phyloP scores from a whole-genome alignment of 2,797 vertebrate species.

The Esox masquinongy region DNA sequence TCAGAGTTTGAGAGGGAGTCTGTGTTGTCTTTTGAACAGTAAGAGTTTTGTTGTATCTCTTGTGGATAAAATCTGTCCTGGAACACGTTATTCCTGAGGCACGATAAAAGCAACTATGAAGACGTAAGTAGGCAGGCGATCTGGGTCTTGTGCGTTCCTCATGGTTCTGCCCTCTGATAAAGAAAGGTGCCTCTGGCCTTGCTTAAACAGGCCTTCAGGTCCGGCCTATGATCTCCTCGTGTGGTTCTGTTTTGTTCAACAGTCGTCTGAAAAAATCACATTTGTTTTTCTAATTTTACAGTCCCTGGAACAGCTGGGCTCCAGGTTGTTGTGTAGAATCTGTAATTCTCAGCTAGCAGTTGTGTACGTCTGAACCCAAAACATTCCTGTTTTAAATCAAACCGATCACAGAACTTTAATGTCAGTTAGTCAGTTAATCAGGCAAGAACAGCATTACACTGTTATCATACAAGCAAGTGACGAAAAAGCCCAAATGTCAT shows the following conservation, averaged over 20 bases:
- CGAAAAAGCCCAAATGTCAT: conserved; percentile 6
- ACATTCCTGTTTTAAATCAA: not conserved
- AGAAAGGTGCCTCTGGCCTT: conserved; percentile 54
- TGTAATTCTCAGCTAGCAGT: not conserved
- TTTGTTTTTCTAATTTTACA: not conserved
- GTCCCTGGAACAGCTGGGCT: not conserved
- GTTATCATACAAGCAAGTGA: not conserved
- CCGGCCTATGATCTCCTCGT: conserved; percentile 18
- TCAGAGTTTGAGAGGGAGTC: conserved; percentile 43
- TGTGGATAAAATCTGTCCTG: conserved; percentile 60
- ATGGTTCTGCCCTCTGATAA: conserved; percentile 42
- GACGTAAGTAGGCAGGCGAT: conserved; percentile 62
- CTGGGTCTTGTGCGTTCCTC: conserved; percentile 63
- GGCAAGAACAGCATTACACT: not conserved
- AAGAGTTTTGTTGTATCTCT: conserved; percentile 43
- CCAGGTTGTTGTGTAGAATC: not conserved
- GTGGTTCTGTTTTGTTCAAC: not conserved
- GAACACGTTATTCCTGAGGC: conserved; percentile 66
- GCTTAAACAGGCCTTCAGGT: conserved; percentile 47
- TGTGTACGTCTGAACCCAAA: not conserved
- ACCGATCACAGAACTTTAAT: not conserved
- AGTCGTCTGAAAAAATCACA: not conserved
- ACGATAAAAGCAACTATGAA: conserved; percentile 56
- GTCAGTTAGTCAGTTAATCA: not conserved
- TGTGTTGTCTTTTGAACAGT: conserved; percentile 45